Percentiles rank a stretch among this genome's conserved stretches.
Evolutionary conservation across 2,113 vertebrate genomes (phyloP).

Genomic region (Osmerus eperlanus): DNA sequence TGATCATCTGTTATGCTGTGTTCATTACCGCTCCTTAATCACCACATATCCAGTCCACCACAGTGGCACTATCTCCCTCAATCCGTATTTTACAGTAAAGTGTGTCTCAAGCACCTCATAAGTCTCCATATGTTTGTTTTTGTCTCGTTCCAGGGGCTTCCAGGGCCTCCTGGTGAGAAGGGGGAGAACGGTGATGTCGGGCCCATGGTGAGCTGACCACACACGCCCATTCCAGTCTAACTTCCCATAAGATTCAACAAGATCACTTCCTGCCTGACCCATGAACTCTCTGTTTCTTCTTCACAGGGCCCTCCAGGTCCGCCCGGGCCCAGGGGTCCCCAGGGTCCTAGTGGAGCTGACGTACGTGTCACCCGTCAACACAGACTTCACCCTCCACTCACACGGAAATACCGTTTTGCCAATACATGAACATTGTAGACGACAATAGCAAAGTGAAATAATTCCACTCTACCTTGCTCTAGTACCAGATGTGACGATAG

Average conservation of each 20-base stretch:
- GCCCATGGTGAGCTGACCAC: slow-evolving; percentile 80
- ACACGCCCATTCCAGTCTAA: not conserved
- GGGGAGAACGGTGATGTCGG: slow-evolving; percentile 98
- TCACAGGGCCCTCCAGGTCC: slow-evolving; percentile 93
- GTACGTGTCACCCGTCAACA: slow-evolving; percentile 71
- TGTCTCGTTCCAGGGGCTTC: slow-evolving; percentile 80
- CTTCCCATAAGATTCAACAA: not conserved
- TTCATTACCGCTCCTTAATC: too few relatives aligned
- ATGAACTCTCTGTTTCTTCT: not conserved
- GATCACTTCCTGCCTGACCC: not conserved
- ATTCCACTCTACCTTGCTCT: not conserved
- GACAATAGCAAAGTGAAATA: not conserved
- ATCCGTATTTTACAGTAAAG: too few relatives aligned
- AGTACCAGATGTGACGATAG: not conserved
- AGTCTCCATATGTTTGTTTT: not conserved
- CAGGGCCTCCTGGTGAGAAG: slow-evolving; percentile 96
- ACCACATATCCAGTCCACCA: too few relatives aligned
- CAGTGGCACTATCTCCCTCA: too few relatives aligned
- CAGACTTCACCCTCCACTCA: too few relatives aligned
- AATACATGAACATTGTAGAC: not conserved
- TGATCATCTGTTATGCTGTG: too few relatives aligned
- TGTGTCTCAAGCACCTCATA: not conserved
- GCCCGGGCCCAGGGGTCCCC: slow-evolving; percentile 94
- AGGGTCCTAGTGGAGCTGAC: slow-evolving; percentile 87
- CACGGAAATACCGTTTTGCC: not conserved